Conservation (phyloP, 2,113 vertebrate genomes). For the Chaenogobius annularis region DNA sequence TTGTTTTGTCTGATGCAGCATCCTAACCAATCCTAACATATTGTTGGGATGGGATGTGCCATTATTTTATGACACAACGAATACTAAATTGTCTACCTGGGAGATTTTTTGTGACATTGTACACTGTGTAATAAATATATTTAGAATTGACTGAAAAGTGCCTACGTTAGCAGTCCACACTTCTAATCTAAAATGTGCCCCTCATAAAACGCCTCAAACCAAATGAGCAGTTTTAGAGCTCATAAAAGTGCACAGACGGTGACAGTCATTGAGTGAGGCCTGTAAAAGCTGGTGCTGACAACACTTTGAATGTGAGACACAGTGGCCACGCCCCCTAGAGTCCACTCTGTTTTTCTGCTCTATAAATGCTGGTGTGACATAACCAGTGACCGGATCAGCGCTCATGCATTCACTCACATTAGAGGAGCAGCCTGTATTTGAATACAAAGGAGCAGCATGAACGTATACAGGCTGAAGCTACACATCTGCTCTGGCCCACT, state of each 20-base stretch:
- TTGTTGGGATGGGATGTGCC: neutral
- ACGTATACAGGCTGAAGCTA: slow-evolving; percentile 25
- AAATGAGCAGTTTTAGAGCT: neutral
- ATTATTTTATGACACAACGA: neutral
- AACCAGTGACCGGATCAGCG: slow-evolving; percentile 56
- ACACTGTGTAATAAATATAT: neutral
- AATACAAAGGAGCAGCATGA: slow-evolving; percentile 25
- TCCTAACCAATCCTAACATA: no score
- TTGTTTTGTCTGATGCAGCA: no score
- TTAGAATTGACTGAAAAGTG: neutral
- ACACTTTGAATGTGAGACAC: slow-evolving; percentile 39
- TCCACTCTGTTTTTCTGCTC: slow-evolving; percentile 44
- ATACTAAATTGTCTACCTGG: neutral
- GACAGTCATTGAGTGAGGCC: neutral
- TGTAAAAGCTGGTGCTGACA: slow-evolving; percentile 17
- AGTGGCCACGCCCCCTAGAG: slow-evolving; percentile 38
- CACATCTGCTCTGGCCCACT: slow-evolving; percentile 8
- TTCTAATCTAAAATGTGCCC: neutral
- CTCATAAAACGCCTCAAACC: neutral
- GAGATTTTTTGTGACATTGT: neutral
- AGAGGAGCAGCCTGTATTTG: slow-evolving; percentile 26
- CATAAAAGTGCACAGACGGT: slow-evolving; percentile 1
- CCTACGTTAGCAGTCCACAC: neutral
- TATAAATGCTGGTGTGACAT: slow-evolving; percentile 56
- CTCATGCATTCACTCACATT: slow-evolving; percentile 55